A percentile compares a stretch with the other conserved stretches of the same genome.
These are phyloP conservation scores for Porites lobata DNA, from an alignment of 92 coral and sea anemone genomes.

Conservation along the genomic window DNA sequence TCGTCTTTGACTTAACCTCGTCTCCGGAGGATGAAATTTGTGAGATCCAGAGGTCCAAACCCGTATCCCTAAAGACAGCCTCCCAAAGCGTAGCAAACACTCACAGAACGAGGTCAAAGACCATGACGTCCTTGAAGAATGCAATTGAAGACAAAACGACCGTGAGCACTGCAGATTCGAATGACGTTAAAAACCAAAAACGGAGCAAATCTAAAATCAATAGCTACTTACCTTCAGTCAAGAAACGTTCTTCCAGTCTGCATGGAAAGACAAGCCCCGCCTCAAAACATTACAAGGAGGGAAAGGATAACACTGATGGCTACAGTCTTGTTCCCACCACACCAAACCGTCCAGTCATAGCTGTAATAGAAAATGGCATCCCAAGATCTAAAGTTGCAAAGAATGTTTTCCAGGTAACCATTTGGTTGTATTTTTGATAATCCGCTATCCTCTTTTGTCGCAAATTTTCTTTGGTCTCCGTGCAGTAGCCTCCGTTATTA, in stretches of 20 bases:
- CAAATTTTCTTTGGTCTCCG: too few species aligned
- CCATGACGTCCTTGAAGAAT: slow-evolving; percentile 22
- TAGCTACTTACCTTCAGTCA: background rate
- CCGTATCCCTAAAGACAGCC: background rate
- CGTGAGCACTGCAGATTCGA: background rate
- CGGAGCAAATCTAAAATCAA: background rate
- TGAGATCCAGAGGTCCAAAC: slow-evolving; percentile 5
- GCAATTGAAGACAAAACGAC: background rate
- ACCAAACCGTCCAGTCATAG: slow-evolving; percentile 18
- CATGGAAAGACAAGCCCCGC: background rate
- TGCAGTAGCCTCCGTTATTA: too few species aligned
- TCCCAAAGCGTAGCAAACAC: background rate
- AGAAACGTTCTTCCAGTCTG: background rate
- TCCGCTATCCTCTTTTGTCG: too few species aligned
- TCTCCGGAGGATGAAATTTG: slow-evolving; percentile 53
- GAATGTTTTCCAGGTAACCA: slow-evolving; percentile 31
- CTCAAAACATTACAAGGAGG: background rate
- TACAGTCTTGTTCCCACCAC: background rate
- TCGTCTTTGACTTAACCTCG: slow-evolving; percentile 75
- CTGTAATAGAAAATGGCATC: background rate
- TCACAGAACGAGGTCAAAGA: slow-evolving; percentile 37
- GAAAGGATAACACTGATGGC: background rate
- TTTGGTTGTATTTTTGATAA: background rate
- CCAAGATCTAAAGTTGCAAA: slow-evolving; percentile 46
- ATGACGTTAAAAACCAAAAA: background rate